Evolutionary conservation across 1,140 invertebrate genomes (phyloP), one percentile per base, ranked within the genome.

Genomic region (Bicyclus anynana): DNA sequence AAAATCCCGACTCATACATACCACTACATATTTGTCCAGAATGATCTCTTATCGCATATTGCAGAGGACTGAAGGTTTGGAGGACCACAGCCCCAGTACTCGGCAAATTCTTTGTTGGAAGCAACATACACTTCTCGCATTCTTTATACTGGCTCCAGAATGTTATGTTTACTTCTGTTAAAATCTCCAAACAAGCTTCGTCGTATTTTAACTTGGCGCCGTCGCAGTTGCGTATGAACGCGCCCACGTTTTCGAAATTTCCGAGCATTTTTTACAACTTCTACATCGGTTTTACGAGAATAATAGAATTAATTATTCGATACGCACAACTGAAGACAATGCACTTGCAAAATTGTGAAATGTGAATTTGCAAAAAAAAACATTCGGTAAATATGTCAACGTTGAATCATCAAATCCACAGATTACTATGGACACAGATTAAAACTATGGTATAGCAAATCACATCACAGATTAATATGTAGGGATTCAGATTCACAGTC

Each of bases 101-200:
- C 10, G 60, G 26, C 18, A 86, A 53, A 2, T 62, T 70, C 0
- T 46, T 56, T 6, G 70, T 80, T 47, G 74, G 53, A 59, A 78
- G 53, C 21, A 87, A 53, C 57, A 68, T 74, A 56, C 84, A 87
- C 27, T 79, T 77, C 40, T 87, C 77, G 33, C 84, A 87, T 67
- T 84, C 84, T 20, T 77, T 72, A 63, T 78, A 84, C 56, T 87
- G 83, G 52, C 79, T 86, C 76, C 72, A 84, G 55, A 87, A 80
- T 16, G 40, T 69, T 17, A 87, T 54, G 44, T 62, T 51, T 53
- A 76, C 64, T 12, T 69, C 64, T n/a, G 81, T 76, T 20, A 71
- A 48, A 29, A 87, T 69, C 67, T 80, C 64, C 65, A 85, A 74
- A 68, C 84, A 87, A 47, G 84, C 84, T 70, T 84, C 69, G 42